Evolutionary conservation across 2,797 vertebrate genomes (phyloP).

Genomic region (Tenualosa ilisha): DNA sequence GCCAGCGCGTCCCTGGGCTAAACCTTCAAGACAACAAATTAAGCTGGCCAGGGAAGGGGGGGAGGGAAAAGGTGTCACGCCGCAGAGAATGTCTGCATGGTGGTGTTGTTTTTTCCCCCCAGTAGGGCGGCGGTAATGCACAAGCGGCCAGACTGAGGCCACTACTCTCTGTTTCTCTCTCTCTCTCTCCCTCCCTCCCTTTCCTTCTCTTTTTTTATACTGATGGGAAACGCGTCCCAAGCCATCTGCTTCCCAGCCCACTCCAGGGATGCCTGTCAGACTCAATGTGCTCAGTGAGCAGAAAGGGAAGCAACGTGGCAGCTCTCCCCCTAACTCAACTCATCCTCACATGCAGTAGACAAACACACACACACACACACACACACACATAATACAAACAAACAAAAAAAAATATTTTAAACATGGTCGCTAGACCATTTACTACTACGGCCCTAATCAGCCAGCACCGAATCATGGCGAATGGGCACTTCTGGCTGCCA

Average conservation of each 20-base stretch:
- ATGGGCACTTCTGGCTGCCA: neutral
- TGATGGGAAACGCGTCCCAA: constrained; percentile 46
- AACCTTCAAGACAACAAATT: constrained; percentile 48
- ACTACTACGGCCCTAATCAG: neutral
- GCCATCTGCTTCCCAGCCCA: constrained; percentile 51
- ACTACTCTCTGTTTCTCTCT: constrained; percentile 32
- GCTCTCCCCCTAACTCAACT: constrained; percentile 30
- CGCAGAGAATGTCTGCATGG: neutral
- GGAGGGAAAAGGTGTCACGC: constrained; percentile 19
- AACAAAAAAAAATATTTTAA: neutral
- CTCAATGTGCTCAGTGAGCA: constrained; percentile 53
- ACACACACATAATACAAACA: neutral
- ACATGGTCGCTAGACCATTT: neutral
- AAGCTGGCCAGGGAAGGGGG: constrained; percentile 22
- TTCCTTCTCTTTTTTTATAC: constrained; percentile 45
- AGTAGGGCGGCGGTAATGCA: neutral
- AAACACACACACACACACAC: neutral
- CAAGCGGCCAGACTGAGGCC: constrained; percentile 1
- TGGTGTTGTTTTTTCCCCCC: neutral
- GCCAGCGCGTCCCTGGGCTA: constrained; percentile 41
- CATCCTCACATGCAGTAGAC: constrained; percentile 2
- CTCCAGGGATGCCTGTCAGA: constrained; percentile 47
- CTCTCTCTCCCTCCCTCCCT: too few species aligned
- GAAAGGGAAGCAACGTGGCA: constrained; percentile 43
- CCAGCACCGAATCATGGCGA: neutral